Percentiles rank a stretch among this genome's conserved stretches.
Evolutionary conservation across 2,888 invertebrate genomes (phyloP).

Genomic region (Cordilura impudica): DNA sequence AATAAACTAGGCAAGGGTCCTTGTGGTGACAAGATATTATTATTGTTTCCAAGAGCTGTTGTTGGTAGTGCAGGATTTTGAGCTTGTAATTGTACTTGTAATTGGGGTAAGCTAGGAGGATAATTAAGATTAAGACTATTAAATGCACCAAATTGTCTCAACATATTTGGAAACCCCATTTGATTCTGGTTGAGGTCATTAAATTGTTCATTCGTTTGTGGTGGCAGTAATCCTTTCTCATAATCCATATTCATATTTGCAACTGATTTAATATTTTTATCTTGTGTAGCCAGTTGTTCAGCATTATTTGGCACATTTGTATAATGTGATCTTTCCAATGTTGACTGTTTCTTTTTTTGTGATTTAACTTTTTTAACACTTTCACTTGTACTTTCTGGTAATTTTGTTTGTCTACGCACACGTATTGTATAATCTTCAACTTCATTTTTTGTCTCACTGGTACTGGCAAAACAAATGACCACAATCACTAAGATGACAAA

Average conservation of each 20-base stretch:
- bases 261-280: neutral
- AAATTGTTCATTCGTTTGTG: neutral
- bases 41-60: no score
- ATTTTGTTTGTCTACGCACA: neutral
- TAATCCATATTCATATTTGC: neutral
- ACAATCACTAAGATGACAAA: constrained; percentile 2
- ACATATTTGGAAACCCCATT: neutral
- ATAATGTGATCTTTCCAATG: neutral
- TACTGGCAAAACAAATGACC: neutral
- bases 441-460: neutral
- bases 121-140: constrained; percentile 10
- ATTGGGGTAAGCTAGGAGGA: constrained; percentile 11
- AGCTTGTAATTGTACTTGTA: neutral
- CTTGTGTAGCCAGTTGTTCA: neutral
- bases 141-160: neutral
- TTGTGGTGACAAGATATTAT: neutral
- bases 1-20: neutral
- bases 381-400: constrained; percentile 11
- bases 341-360: neutral
- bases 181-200: neutral
- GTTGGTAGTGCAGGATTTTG: no score
- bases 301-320: neutral
- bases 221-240: neutral
- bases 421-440: neutral
- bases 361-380: constrained; percentile 27